phyloP scores from a whole-genome alignment of 2,888 invertebrate genomes.

The Trichogramma dendrolimi region DNA sequence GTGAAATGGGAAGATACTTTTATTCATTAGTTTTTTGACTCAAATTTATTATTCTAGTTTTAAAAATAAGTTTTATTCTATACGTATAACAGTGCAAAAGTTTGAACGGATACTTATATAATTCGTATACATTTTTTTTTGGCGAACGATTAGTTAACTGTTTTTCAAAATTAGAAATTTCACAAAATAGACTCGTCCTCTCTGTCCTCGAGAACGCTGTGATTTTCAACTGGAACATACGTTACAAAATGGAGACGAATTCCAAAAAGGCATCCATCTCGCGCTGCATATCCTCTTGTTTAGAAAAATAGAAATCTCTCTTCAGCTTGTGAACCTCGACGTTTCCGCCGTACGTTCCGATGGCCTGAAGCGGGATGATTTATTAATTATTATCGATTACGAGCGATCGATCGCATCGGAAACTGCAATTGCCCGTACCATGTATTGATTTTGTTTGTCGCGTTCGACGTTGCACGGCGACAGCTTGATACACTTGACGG shows the following conservation, averaged over 20 bases:
- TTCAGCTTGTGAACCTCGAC: constrained; percentile 54
- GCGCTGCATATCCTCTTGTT: constrained; percentile 45
- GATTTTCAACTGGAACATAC: too few relatives aligned
- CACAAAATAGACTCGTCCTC: too few relatives aligned
- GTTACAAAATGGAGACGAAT: constrained; percentile 50
- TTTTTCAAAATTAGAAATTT: too few relatives aligned
- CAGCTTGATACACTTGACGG: constrained; percentile 51
- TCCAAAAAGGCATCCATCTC: constrained; percentile 53
- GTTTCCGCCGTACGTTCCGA: constrained; percentile 51
- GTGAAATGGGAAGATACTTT: too few relatives aligned
- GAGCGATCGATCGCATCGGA: neutral
- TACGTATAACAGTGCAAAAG: too few relatives aligned
- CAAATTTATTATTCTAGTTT: too few relatives aligned
- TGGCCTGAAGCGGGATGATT: constrained; percentile 47
- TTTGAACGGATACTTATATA: too few relatives aligned
- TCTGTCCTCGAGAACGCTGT: too few relatives aligned
- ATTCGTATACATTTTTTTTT: too few relatives aligned
- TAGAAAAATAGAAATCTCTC: constrained; percentile 49
- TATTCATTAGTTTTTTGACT: too few relatives aligned
- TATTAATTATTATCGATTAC: constrained; percentile 5
- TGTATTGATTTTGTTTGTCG: constrained; percentile 48
- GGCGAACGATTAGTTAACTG: too few relatives aligned
- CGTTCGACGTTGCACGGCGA: constrained; percentile 46
- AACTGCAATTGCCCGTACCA: constrained; percentile 46
- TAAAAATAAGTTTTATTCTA: too few relatives aligned